Conservation (phyloP, 2,113 vertebrate species). For the Numenius arquata region DNA sequence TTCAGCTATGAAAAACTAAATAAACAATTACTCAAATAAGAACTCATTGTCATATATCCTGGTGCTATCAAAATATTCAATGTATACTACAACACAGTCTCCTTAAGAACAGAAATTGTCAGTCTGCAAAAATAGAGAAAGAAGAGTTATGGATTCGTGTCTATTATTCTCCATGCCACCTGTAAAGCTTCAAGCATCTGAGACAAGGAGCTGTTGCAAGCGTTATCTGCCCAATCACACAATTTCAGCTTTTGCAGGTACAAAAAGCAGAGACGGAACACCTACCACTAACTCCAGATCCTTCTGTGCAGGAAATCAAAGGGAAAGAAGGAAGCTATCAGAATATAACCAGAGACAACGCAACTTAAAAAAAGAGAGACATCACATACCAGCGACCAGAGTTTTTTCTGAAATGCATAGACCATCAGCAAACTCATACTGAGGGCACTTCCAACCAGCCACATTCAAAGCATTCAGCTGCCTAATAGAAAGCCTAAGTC, state of each 20-base stretch:
- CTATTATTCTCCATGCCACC: accelerated
- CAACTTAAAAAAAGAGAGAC: background rate
- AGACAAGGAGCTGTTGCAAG: background rate
- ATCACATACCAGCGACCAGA: accelerated
- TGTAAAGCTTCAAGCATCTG: background rate
- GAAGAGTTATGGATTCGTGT: background rate
- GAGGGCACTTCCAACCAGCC: background rate
- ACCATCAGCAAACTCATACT: background rate
- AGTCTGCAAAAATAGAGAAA: background rate
- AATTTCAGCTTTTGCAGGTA: background rate
- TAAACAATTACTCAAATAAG: background rate
- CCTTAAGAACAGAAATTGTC: background rate
- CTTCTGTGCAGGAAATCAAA: background rate
- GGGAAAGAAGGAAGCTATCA: background rate
- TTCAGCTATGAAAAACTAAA: background rate
- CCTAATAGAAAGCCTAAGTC: background rate
- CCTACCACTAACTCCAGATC: background rate
- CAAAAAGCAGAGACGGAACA: background rate
- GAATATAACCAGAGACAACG: background rate
- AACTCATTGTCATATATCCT: background rate
- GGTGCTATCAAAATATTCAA: background rate
- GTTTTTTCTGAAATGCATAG: background rate
- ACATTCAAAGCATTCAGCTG: background rate
- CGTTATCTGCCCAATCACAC: background rate
- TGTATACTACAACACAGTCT: background rate